Conservation (phyloP, 2,113 vertebrate genomes). For the Euleptes europaea region DNA sequence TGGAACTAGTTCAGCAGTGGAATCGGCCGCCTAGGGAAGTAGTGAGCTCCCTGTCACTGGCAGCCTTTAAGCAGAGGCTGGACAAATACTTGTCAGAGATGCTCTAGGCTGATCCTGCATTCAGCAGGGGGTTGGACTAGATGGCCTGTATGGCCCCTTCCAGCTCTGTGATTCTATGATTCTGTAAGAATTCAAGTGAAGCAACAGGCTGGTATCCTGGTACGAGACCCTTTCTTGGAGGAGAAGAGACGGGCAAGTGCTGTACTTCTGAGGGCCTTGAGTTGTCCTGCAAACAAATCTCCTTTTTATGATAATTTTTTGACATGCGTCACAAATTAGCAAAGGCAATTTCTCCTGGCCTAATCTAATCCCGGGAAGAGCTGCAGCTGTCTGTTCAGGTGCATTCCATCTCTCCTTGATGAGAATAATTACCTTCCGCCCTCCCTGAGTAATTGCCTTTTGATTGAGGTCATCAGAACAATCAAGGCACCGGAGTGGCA, state of each 20-base stretch:
- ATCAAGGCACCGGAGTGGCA: slow-evolving; percentile 85
- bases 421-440: slow-evolving; percentile 89
- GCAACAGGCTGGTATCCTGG: slow-evolving; percentile 26
- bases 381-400: slow-evolving; percentile 86
- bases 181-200: slow-evolving; percentile 21
- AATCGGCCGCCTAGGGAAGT: too few species aligned
- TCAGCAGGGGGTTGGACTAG: too few species aligned
- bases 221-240: neutral
- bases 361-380: slow-evolving; percentile 80
- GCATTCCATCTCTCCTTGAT: slow-evolving; percentile 81
- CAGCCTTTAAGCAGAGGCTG: too few species aligned
- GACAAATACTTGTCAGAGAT: too few species aligned
- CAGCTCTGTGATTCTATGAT: too few species aligned
- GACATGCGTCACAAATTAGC: slow-evolving; percentile 70
- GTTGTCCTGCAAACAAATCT: slow-evolving; percentile 67
- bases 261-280: neutral
- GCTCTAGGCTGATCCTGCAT: too few species aligned
- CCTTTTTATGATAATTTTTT: slow-evolving; percentile 65
- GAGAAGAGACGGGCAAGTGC: slow-evolving; percentile 20
- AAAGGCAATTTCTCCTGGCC: slow-evolving; percentile 73
- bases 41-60: too few species aligned
- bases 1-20: too few species aligned
- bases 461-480: slow-evolving; percentile 98
- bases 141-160: too few species aligned
- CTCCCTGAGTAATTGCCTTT: slow-evolving; percentile 92